These are phyloP conservation scores for Sarcophaga rosellei DNA, from an alignment of 2,888 invertebrate genomes.

Conservation along the genomic window DNA sequence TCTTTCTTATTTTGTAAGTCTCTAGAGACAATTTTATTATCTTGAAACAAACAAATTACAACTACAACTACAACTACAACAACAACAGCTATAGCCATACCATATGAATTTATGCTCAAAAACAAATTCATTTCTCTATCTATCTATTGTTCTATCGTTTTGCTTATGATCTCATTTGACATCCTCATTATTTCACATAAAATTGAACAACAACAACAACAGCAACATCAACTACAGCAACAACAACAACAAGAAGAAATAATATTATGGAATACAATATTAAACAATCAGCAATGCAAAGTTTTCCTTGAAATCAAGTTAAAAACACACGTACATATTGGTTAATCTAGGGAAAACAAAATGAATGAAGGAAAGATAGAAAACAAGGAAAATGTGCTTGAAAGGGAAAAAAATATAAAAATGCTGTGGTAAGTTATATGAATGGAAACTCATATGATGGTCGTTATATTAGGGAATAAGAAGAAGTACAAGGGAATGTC, in stretches of 20 bases:
- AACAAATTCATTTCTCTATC: neutral
- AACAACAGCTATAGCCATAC: too few species aligned
- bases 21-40: constrained; percentile 38
- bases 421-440: too few species aligned
- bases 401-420: too few species aligned
- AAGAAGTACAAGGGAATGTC: too few species aligned
- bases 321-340: constrained; percentile 34
- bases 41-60: constrained; percentile 4
- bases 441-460: too few species aligned
- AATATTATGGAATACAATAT: neutral
- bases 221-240: neutral
- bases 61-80: neutral
- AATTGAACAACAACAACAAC: constrained; percentile 13
- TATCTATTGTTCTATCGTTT: neutral
- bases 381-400: neutral
- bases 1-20: constrained; percentile 8
- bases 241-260: neutral
- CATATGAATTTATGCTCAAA: neutral
- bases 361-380: neutral
- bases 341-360: constrained; percentile 26
- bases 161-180: constrained; percentile 2
- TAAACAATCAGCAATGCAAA: constrained; percentile 16
- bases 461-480: too few species aligned
- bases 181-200: constrained; percentile 10
- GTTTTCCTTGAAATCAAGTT: constrained; percentile 33